phyloP scores from a whole-genome alignment of 2,888 invertebrate species.

The Sarcophaga variegata region DNA sequence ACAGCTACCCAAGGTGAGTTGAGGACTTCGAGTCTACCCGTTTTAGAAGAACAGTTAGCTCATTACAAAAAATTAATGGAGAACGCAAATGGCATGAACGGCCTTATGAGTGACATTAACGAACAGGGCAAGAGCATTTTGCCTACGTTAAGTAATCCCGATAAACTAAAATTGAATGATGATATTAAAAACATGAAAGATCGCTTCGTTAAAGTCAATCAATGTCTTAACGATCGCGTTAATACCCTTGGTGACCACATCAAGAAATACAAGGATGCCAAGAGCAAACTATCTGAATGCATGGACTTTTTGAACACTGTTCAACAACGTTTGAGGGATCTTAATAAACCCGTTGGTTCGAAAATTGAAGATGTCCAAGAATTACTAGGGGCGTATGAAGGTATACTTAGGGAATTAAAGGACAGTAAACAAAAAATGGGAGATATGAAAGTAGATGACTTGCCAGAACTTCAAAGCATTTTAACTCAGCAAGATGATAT shows the following conservation, averaged over 20 bases:
- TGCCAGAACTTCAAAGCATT: constrained; percentile 90
- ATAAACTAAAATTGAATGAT: constrained; percentile 91
- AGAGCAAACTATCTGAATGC: constrained; percentile 90
- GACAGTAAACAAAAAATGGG: constrained; percentile 89
- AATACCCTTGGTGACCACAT: constrained; percentile 89
- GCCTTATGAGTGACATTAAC: constrained; percentile 88
- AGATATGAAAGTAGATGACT: constrained; percentile 89
- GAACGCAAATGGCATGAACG: constrained; percentile 88
- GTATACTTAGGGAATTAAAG: constrained; percentile 89
- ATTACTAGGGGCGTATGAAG: constrained; percentile 90
- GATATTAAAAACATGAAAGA: constrained; percentile 90
- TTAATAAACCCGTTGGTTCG: constrained; percentile 93
- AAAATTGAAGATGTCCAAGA: constrained; percentile 94
- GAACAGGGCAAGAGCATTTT: constrained; percentile 91
- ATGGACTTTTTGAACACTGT: constrained; percentile 90
- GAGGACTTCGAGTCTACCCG: constrained; percentile 89
- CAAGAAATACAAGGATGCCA: constrained; percentile 90
- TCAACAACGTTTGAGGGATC: constrained; percentile 91
- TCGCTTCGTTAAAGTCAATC: constrained; percentile 88
- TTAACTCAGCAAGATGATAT: constrained; percentile 92
- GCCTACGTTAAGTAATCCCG: constrained; percentile 91
- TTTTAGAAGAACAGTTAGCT: constrained; percentile 92
- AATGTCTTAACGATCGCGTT: constrained; percentile 89
- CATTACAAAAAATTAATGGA: constrained; percentile 91
- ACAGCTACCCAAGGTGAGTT: constrained; percentile 92